Base-by-base conservation (phyloP, 2,888 invertebrate genomes). In the Torymus tubicola region DNA sequence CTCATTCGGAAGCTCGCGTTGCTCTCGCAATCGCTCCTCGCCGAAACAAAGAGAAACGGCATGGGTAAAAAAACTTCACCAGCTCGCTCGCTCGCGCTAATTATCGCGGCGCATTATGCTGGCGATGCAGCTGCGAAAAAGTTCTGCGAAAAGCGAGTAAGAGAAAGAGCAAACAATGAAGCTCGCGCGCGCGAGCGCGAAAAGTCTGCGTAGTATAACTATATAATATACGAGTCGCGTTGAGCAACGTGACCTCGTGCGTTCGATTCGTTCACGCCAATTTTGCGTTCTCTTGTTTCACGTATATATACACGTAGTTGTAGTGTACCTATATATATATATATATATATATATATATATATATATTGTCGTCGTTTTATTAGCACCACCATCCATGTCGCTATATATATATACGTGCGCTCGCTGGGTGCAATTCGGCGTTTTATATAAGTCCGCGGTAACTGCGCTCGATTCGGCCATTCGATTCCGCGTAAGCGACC, bases 371-470 rank as follows among this genome's bases (percentile, higher is more conserved):
- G 42, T 42, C 42, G 42, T 42, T 8, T 42, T 42, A 42, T 42
- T 42, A 42, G 42, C 42, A 8, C 42, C 42, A 42, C 8, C 42
- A 42, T 42, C 8, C 8, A 42, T 42, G 42, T 42, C 42, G 42
- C 42, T 42, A 42, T 42, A 42, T 42, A 42, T 31, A 31, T 4
- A 31, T 31, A 31, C 31, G 8, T 8, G 10, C 42, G 8, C 42
- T 42, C n/a, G 24, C 31, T 10, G 16, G 24, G 31, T 1, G 57
- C 53, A 65, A 73, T 65, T 64, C 64, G 57, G 21, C 61, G 18
- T 64, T 73, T 73, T 57, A 73, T 57, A 73, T 74, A 74, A 42
- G 57, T 31, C 57, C 57, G 42, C 42, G 74, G 13, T 64, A 72
- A 58, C 57, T 16, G 42, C 60, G 42, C 50, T 60, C 60, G 50